phyloP scores from a whole-genome alignment of 2,888 invertebrate species.

The Blastobasis adustella region DNA sequence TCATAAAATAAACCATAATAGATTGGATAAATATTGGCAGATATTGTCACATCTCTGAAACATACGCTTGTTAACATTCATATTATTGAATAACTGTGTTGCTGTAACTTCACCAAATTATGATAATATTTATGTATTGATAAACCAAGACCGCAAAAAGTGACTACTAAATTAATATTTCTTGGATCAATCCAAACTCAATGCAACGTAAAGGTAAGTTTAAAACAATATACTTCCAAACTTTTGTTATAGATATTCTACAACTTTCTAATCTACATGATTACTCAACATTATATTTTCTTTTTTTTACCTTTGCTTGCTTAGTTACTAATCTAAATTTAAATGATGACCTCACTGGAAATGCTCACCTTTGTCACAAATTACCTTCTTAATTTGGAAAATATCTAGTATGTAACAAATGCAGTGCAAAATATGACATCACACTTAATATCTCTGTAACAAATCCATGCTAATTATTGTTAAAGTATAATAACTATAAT shows the following conservation, averaged over 20 bases:
- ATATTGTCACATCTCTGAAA: background rate
- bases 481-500: conserved; percentile 28
- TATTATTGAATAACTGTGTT: background rate
- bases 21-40: background rate
- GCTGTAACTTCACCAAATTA: no score
- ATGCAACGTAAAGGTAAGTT: no score
- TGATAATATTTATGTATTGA: no score
- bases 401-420: conserved; percentile 20
- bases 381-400: conserved; percentile 12
- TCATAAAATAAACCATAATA: conserved; percentile 9
- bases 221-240: no score
- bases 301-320: conserved; percentile 10
- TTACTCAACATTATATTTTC: conserved; percentile 2
- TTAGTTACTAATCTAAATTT: conserved; percentile 4
- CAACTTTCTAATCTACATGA: background rate
- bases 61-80: background rate
- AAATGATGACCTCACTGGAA: conserved; percentile 4
- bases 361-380: conserved; percentile 12
- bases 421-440: conserved; percentile 20
- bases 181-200: no score
- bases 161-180: no score
- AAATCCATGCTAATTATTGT: conserved; percentile 18
- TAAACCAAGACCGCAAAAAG: no score
- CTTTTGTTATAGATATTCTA: background rate
- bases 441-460: conserved; percentile 27